Conservation (phyloP, 1,140 invertebrate genomes). For the Heliconius congener region DNA sequence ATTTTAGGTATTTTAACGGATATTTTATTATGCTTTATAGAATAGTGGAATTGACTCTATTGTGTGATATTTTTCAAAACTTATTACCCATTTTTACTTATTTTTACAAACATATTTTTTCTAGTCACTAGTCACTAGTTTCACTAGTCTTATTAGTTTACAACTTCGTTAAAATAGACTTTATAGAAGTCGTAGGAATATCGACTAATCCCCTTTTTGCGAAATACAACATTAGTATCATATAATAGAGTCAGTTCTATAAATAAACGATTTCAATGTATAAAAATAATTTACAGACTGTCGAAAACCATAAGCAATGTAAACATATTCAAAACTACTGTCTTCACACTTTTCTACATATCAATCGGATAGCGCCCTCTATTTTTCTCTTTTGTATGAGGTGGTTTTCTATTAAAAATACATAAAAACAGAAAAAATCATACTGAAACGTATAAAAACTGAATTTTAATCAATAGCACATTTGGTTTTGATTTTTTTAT, state of each 20-base stretch:
- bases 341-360: constrained; percentile 56
- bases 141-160: too few relatives aligned
- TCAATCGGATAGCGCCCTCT: constrained; percentile 49
- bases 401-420: constrained; percentile 33
- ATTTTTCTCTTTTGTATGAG: constrained; percentile 30
- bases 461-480: not conserved
- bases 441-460: not conserved
- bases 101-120: too few relatives aligned
- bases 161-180: too few relatives aligned
- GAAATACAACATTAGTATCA: not conserved
- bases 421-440: constrained; percentile 9
- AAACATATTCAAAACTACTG: constrained; percentile 50
- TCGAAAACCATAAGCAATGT: constrained; percentile 53
- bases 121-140: too few relatives aligned
- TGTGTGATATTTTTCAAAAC: constrained; percentile 10
- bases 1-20: constrained; percentile 41
- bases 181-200: too few relatives aligned
- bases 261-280: constrained; percentile 28
- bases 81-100: not conserved
- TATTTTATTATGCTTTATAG: constrained; percentile 55
- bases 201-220: too few relatives aligned
- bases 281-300: constrained; percentile 32
- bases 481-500: too few relatives aligned
- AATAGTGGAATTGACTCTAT: constrained; percentile 31
- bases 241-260: constrained; percentile 27